A percentile compares a stretch with the other conserved stretches of the same genome.
These are phyloP conservation scores for Eutolmus rufibarbis DNA, from an alignment of 2,888 invertebrate species.

Conservation along the genomic window DNA sequence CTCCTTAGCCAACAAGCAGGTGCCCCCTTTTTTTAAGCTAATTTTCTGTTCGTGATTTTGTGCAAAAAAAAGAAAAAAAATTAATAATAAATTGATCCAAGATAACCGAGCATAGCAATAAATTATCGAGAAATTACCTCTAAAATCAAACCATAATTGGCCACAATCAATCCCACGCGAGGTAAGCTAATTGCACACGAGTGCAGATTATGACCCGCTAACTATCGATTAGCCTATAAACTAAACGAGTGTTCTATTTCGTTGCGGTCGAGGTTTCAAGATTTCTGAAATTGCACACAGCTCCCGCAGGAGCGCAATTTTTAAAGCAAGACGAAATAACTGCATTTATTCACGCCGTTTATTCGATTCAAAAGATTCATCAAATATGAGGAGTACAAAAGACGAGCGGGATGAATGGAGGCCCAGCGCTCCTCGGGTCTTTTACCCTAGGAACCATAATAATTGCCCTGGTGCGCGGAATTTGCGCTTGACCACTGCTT, in stretches of 20 bases:
- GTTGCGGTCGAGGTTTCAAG: neutral
- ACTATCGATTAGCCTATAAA: conserved; percentile 15
- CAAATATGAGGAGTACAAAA: neutral
- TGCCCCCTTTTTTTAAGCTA: neutral
- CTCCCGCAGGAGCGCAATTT: neutral
- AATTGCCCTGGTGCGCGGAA: neutral
- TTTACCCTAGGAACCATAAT: neutral
- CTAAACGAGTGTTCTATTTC: conserved; percentile 8
- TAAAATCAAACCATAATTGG: conserved; percentile 11
- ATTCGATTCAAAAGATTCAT: neutral
- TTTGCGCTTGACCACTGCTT: neutral
- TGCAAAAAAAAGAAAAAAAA: neutral
- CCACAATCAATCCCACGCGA: conserved; percentile 26
- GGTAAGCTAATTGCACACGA: neutral
- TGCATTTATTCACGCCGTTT: neutral
- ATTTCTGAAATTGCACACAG: neutral
- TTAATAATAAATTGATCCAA: neutral
- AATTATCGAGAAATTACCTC: conserved; percentile 2
- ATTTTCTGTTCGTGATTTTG: neutral
- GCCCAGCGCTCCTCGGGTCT: neutral
- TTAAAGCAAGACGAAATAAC: neutral
- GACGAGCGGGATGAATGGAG: neutral
- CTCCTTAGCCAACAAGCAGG: neutral
- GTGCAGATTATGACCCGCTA: conserved; percentile 27
- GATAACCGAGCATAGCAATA: neutral